Evolutionary conservation across 2,113 vertebrate species (phyloP).

Genomic region (Phoenicopterus ruber): DNA sequence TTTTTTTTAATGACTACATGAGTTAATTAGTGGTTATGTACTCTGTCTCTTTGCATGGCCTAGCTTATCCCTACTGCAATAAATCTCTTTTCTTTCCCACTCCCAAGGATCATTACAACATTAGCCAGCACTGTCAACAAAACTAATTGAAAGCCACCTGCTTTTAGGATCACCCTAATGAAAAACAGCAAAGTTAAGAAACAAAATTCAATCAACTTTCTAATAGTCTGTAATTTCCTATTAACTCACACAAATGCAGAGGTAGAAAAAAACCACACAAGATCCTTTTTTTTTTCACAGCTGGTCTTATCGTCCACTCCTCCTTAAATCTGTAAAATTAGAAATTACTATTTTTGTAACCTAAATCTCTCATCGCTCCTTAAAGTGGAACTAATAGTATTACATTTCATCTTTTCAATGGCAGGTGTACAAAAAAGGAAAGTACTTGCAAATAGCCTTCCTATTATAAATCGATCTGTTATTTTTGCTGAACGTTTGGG

Average conservation of each 20-base stretch:
- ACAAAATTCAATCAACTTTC: conserved; percentile 47
- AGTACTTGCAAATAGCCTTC: background rate
- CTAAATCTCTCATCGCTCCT: background rate
- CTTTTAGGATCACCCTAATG: conserved; percentile 49
- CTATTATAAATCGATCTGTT: background rate
- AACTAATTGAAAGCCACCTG: conserved; percentile 61
- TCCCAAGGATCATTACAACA: conserved; percentile 61
- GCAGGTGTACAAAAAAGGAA: background rate
- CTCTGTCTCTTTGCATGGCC: conserved; percentile 53
- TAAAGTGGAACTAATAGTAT: background rate
- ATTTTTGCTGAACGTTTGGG: background rate
- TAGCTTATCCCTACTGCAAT: conserved; percentile 21
- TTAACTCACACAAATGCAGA: conserved; percentile 34
- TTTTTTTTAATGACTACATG: conserved; percentile 11
- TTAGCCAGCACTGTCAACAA: conserved; percentile 44
- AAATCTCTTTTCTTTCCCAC: conserved; percentile 23
- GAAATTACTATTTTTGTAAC: conserved; percentile 27
- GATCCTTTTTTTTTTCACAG: background rate
- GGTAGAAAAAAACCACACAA: background rate
- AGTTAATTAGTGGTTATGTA: conserved; percentile 64
- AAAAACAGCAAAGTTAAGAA: conserved; percentile 43
- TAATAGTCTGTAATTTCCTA: conserved; percentile 38
- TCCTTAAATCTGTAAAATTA: background rate
- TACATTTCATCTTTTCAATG: background rate
- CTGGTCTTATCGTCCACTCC: background rate